These are phyloP conservation scores for Anadara kagoshimensis DNA, from an alignment of 1,140 invertebrate genomes.

Conservation along the genomic window DNA sequence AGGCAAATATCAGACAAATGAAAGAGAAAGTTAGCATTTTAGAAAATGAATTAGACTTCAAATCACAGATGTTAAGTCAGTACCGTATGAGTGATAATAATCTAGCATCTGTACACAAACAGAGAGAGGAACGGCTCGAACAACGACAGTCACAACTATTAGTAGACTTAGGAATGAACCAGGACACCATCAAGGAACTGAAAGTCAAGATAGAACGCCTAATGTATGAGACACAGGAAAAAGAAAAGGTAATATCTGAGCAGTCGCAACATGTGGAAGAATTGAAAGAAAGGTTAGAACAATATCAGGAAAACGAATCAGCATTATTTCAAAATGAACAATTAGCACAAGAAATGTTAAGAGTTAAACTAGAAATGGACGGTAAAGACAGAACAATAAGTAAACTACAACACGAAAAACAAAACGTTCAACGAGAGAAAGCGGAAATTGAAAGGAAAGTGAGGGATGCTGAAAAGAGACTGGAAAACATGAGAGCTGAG, in stretches of 20 bases:
- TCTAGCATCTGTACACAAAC: conserved; percentile 44
- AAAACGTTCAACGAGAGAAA: conserved; percentile 10
- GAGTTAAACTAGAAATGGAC: conserved; percentile 47
- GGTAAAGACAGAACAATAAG: conserved; percentile 33
- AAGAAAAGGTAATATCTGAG: conserved; percentile 30
- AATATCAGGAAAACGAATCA: conserved; percentile 38
- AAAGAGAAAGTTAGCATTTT: conserved; percentile 33
- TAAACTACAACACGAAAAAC: conserved; percentile 24
- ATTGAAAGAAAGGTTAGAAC: conserved; percentile 13
- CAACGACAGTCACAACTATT: conserved; percentile 43
- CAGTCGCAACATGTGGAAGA: conserved; percentile 21
- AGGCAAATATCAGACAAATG: conserved; percentile 17
- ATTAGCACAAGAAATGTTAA: conserved; percentile 39
- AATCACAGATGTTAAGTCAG: conserved; percentile 44
- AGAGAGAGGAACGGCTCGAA: conserved; percentile 46
- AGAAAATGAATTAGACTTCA: conserved; percentile 47
- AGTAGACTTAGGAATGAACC: conserved; percentile 36
- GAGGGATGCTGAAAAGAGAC: conserved; percentile 23
- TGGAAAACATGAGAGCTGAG: not conserved
- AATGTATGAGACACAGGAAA: conserved; percentile 35
- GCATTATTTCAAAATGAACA: conserved; percentile 34
- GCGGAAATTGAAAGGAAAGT: conserved; percentile 21
- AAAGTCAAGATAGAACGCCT: conserved; percentile 18
- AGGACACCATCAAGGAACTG: conserved; percentile 27
- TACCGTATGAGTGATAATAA: conserved; percentile 47